Evolutionary conservation across 2,888 invertebrate species (phyloP).

Genomic region (Dynastes grantii): DNA sequence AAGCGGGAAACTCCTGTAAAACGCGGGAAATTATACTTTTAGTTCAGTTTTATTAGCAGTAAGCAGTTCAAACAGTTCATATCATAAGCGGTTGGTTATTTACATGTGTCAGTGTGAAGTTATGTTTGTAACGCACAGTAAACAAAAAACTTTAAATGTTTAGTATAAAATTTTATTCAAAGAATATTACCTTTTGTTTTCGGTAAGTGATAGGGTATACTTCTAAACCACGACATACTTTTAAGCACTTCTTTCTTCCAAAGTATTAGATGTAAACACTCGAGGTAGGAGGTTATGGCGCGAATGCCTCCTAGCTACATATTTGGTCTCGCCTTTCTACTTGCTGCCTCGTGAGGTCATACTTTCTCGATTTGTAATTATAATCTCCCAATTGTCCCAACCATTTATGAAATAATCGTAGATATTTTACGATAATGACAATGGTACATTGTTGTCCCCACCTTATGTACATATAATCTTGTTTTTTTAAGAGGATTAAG

Average conservation of each 20-base stretch:
- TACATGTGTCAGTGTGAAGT: background rate
- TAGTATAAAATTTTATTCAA: constrained; percentile 24
- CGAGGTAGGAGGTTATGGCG: constrained; percentile 54
- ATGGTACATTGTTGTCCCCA: background rate
- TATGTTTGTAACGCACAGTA: too few species aligned
- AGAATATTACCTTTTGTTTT: constrained; percentile 59
- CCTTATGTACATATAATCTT: background rate
- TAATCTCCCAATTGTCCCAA: constrained; percentile 18
- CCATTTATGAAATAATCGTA: background rate
- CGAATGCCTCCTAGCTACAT: constrained; percentile 43
- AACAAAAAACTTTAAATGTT: background rate
- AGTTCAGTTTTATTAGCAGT: too few species aligned
- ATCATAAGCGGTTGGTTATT: background rate
- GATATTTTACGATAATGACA: background rate
- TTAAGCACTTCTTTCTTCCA: constrained; percentile 27
- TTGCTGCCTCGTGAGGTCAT: constrained; percentile 9
- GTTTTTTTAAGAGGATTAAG: background rate
- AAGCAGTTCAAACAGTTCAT: too few species aligned
- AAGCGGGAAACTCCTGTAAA: background rate
- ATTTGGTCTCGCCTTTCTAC: background rate
- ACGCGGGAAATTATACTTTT: constrained; percentile 5
- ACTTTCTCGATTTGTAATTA: constrained; percentile 45
- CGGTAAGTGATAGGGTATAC: constrained; percentile 60
- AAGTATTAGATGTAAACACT: constrained; percentile 23
- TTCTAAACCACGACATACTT: constrained; percentile 59